Conservation (phyloP, 2,888 invertebrate species). For the Ferrisia virgata region DNA sequence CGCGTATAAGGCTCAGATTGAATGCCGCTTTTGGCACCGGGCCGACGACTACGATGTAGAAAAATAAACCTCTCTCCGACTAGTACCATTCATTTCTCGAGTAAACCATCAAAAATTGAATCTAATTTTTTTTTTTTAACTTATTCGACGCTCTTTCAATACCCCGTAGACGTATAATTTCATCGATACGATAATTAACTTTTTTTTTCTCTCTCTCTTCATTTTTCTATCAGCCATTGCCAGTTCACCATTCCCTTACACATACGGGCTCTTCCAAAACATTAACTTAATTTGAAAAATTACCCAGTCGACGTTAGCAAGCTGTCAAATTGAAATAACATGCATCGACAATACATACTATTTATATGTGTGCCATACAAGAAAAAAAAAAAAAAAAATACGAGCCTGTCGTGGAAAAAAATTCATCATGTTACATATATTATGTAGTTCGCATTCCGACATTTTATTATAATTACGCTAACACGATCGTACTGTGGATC, state of each 20-base stretch:
- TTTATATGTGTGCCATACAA: neutral
- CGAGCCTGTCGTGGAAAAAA: neutral
- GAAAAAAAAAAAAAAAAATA: neutral
- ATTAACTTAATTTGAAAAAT: neutral
- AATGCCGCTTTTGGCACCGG: constrained; percentile 41
- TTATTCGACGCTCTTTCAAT: neutral
- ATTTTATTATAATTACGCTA: neutral
- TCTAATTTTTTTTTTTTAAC: neutral
- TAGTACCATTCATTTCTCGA: neutral
- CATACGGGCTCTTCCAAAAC: constrained; percentile 3
- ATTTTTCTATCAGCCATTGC: too few relatives aligned
- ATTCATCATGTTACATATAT: neutral
- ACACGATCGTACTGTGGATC: neutral
- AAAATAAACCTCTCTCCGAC: neutral
- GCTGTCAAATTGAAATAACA: constrained; percentile 2
- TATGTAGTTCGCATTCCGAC: neutral
- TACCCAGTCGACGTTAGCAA: neutral
- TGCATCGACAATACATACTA: neutral
- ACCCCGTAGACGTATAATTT: neutral
- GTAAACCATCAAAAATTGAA: neutral
- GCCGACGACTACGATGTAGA: constrained; percentile 20
- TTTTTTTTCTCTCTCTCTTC: neutral
- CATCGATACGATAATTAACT: constrained; percentile 9
- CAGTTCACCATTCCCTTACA: neutral
- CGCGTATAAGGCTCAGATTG: neutral